Conservation (phyloP, 2,888 invertebrate genomes). For the Chrysomela aeneicollis region DNA sequence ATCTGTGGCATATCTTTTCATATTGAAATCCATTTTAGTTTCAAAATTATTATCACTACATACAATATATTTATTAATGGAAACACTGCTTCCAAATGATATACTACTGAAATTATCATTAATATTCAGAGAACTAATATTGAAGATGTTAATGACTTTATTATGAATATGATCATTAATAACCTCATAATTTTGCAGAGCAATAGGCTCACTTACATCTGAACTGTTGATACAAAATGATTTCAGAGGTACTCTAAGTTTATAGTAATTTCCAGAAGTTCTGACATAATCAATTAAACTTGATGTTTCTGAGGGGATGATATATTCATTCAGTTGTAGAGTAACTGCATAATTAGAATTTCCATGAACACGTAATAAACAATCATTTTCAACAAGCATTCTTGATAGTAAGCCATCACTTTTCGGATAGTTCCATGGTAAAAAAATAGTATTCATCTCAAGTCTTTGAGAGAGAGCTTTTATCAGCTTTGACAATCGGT, state of each 20-base stretch:
- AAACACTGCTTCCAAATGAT: conserved; percentile 50
- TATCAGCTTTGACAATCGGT: conserved; percentile 59
- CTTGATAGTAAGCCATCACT: conserved; percentile 58
- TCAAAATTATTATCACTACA: conserved; percentile 49
- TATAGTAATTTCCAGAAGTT: conserved; percentile 47
- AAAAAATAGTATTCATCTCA: conserved; percentile 64
- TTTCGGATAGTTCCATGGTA: conserved; percentile 74
- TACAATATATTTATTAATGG: conserved; percentile 55
- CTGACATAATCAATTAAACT: conserved; percentile 64
- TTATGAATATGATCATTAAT: conserved; percentile 50
- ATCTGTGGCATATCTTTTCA: conserved; percentile 56
- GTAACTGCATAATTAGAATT: conserved; percentile 66
- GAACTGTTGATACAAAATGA: conserved; percentile 55
- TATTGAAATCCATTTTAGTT: conserved; percentile 51
- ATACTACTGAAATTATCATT: conserved; percentile 47
- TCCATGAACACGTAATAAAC: conserved; percentile 66
- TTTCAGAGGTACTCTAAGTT: conserved; percentile 53
- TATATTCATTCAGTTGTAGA: conserved; percentile 72
- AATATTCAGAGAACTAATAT: conserved; percentile 32
- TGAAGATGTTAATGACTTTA: conserved; percentile 49
- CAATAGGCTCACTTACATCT: conserved; percentile 52
- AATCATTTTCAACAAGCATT: conserved; percentile 71
- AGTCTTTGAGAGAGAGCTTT: conserved; percentile 57
- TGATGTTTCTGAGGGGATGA: conserved; percentile 67
- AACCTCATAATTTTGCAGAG: conserved; percentile 55